Base-by-base conservation (phyloP, 2,113 vertebrate genomes). In the Daubentonia madagascariensis region DNA sequence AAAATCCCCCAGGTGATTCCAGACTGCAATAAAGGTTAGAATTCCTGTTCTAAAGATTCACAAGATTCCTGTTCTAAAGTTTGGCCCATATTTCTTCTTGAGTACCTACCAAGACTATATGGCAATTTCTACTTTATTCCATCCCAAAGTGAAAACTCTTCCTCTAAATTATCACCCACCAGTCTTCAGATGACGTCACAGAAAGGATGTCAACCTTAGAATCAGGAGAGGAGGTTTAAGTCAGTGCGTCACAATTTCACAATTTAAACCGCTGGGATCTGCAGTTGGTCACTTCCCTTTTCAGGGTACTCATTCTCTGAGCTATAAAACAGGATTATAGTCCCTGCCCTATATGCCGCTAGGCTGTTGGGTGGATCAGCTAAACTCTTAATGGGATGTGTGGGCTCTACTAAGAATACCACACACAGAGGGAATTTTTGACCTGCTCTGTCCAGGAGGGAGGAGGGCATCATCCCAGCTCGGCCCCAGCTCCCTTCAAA, bases 11-110 rank as follows among this genome's bases (percentile, higher is more conserved):
- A 16, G 43, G 68, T 5, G 52, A 65, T 63, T 85, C 81, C 59
- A 73, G 89, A 50, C 25, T 52, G 81, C 72, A 94, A 50, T 72
- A 76, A 94, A 95, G 57, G 48, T 75, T 73, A 67, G 76, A 94
- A 67, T 73, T 43, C 35, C 32, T 43, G 30, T 52, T 86, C 54
- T 86, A 35, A 68, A 65, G 61, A 94, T 65, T 57, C 54, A 57
- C 54, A 57, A 57, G 20, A 57, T n/a, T n/a, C 54, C 61, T 28
- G 11, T 63, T 63, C 28, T 48, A 72, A 72, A 23, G 68, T 40
- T 72, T 96, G n/a, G n/a, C n/a, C n/a, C n/a, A n/a, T n/a, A n/a
- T 8, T 1, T 75, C 92, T 50, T 65, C 84, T 14, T 84, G 78
- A 89, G 48, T 52, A 48, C 25, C 43, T 45, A 67, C 25, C 35